Conservation (phyloP, 2,113 vertebrate genomes). For the Ahaetulla prasina region DNA sequence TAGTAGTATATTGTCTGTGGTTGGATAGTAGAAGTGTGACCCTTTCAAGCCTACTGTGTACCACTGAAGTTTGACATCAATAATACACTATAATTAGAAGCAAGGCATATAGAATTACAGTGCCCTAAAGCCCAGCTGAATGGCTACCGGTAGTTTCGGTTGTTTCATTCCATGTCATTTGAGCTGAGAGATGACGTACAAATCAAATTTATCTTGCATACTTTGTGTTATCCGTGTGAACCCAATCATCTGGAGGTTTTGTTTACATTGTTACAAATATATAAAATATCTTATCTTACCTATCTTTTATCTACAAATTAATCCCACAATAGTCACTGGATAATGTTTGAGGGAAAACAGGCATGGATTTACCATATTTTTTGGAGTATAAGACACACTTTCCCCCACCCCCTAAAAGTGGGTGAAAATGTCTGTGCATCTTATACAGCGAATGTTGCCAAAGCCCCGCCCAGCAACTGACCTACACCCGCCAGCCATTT, state of each 20-base stretch:
- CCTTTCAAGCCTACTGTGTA: neutral
- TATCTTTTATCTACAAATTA: neutral
- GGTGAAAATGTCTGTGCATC: no score
- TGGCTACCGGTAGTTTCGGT: neutral
- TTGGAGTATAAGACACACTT: no score
- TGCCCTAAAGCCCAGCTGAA: neutral
- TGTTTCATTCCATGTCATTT: neutral
- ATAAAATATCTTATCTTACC: neutral
- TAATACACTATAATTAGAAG: neutral
- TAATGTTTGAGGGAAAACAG: neutral
- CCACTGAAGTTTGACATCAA: neutral
- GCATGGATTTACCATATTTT: neutral
- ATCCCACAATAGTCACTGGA: neutral
- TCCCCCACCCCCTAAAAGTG: no score
- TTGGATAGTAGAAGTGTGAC: neutral
- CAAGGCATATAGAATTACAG: neutral
- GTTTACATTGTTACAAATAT: neutral
- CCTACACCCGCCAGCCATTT: no score
- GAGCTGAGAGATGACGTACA: neutral
- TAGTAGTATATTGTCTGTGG: neutral
- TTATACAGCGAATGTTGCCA: no score
- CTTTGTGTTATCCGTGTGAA: neutral
- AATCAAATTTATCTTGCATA: neutral
- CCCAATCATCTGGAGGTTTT: neutral
- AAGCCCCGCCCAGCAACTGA: no score